Conservation (phyloP, 1,140 invertebrate genomes). For the Steinernema feltiae region DNA sequence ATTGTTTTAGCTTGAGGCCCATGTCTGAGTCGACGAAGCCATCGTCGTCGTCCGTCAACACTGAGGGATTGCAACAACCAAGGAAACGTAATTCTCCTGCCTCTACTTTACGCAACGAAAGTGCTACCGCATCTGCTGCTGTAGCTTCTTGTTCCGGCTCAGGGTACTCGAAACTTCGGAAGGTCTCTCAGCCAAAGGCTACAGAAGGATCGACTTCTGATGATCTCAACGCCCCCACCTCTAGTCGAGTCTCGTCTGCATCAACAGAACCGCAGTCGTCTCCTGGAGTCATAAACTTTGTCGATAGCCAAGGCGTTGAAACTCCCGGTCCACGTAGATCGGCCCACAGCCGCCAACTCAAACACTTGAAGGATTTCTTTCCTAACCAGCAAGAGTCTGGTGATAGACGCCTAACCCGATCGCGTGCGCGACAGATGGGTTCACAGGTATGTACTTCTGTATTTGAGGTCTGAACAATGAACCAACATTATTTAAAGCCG, state of each 20-base stretch:
- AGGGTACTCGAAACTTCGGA: not conserved
- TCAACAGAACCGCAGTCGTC: not conserved
- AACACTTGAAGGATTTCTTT: slow-evolving; percentile 32
- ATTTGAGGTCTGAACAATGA: not conserved
- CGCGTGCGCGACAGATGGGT: slow-evolving; percentile 25
- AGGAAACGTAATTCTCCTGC: not conserved
- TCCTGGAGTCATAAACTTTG: not conserved
- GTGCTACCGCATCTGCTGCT: not conserved
- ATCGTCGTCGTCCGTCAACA: slow-evolving; percentile 4
- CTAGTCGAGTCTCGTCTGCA: not conserved
- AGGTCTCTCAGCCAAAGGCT: not conserved
- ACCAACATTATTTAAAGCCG: not conserved
- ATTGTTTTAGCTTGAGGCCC: not conserved
- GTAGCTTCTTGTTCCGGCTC: not conserved
- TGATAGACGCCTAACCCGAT: slow-evolving; percentile 31
- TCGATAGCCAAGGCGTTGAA: not conserved
- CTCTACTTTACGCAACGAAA: not conserved
- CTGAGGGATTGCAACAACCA: not conserved
- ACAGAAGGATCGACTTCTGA: not conserved
- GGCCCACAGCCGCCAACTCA: not conserved
- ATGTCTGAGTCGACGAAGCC: slow-evolving; percentile 12
- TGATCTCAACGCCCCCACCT: not conserved
- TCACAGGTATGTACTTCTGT: slow-evolving; percentile 2
- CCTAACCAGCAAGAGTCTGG: slow-evolving; percentile 22
- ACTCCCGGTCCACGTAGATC: not conserved